Evolutionary conservation across 2,113 vertebrate species (phyloP), one percentile per base, ranked within the genome.

Genomic region (Conger conger): DNA sequence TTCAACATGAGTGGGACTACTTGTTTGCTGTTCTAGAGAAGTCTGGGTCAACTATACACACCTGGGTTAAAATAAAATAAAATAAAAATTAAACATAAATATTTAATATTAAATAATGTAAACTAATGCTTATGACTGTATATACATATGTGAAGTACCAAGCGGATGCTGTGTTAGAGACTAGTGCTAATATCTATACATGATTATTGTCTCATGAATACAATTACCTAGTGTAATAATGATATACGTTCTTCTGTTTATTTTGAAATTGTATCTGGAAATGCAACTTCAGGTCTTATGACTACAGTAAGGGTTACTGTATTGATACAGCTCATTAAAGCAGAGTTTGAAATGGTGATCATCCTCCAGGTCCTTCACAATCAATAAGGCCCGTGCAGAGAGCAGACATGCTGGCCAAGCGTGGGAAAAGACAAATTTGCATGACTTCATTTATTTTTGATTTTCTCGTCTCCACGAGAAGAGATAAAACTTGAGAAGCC

Each of bases 401-500:
- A n/a, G 68, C 2, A 30, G 7, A 73, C 27, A 33, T 73, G 5
- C 36, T 17, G 15, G 33, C 35, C 36, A 81, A 86, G 83, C 80
- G 83, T 86, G 87, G 84, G 87, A 88, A 88, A 50, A n/a, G 27
- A 73, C 27, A 73, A n/a, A 79, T 6, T 78, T 79, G 54, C 42
- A 18, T 76, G 77, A 78, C 30, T 81, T 85, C 84, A 87, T 87
- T 86, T 87, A 80, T 87, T 89, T 85, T 86, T 85, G 18, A 4
- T 83, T 80, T 83, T 63, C 36, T 77, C 76, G 84, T 81, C 83
- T 84, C 60, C 79, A 87, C 78, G 85, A 87, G 68, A 60, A 88
- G 73, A 89, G 80, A 84, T 87, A 86, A 87, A 87, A 85, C 86
- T 76, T 60, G 85, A 87, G 83, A 89, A 84, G 81, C 85, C 85